Percentiles rank a stretch among this genome's conserved stretches.
phyloP scores from a whole-genome alignment of 2,888 invertebrate species.

The Lepidonotus clava region DNA sequence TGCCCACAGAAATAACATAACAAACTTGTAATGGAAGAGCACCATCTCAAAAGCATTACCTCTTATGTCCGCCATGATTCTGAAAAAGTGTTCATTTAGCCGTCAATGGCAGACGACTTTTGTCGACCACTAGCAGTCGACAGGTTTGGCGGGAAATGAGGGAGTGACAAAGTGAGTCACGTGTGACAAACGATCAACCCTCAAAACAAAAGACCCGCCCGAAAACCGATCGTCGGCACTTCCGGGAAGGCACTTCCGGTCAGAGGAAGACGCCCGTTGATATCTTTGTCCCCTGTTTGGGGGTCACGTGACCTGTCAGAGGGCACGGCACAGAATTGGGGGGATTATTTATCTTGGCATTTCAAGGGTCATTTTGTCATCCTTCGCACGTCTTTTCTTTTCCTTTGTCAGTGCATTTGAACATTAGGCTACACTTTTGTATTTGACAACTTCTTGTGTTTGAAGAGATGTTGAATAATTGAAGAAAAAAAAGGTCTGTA shows the following conservation, averaged over 20 bases:
- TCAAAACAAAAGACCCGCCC: background rate
- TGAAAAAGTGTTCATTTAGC: no score
- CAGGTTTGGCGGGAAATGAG: constrained; percentile 30
- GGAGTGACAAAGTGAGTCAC: constrained; percentile 32
- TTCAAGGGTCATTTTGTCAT: background rate
- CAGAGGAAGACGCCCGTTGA: constrained; percentile 36
- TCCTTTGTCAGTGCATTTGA: background rate
- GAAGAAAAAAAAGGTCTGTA: no score
- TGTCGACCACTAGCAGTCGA: no score
- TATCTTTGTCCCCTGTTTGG: constrained; percentile 22
- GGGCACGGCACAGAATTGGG: background rate
- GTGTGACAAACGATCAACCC: background rate
- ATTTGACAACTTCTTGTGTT: no score
- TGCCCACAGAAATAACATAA: no score
- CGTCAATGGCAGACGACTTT: background rate
- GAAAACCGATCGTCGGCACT: constrained; percentile 7
- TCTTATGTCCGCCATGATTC: no score
- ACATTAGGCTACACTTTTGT: no score
- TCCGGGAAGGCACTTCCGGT: constrained; percentile 35
- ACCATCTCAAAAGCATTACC: no score
- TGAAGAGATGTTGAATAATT: no score
- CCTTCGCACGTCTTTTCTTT: background rate
- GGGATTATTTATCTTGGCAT: background rate
- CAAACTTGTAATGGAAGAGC: no score
- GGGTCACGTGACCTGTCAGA: constrained; percentile 25